These are phyloP conservation scores for Bucorvus abyssinicus DNA, from an alignment of 2,797 vertebrate species.

Conservation along the genomic window DNA sequence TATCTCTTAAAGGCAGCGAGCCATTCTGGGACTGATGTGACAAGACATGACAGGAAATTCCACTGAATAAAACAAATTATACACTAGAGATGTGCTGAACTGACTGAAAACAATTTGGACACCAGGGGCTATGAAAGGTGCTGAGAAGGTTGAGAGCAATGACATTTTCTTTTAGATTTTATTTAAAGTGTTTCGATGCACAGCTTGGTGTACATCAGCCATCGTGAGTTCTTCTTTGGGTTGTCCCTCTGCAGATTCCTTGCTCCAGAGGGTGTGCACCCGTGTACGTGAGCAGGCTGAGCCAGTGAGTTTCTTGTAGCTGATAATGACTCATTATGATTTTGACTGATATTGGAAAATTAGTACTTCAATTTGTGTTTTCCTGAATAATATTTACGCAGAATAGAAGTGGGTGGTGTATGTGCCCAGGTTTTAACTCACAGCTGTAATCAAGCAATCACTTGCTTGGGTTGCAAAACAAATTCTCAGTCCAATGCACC, in stretches of 20 bases:
- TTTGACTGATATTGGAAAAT: not conserved
- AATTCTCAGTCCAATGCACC: not conserved
- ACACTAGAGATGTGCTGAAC: slow-evolving; percentile 64
- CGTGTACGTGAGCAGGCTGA: not conserved
- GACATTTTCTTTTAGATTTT: slow-evolving; percentile 20
- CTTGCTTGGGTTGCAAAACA: not conserved
- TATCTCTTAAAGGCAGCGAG: slow-evolving; percentile 53
- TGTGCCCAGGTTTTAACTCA: not conserved
- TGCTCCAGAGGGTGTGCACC: not conserved
- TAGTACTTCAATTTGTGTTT: not conserved
- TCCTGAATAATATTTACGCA: not conserved
- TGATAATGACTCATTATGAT: not conserved
- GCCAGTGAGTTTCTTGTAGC: not conserved
- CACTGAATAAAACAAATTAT: slow-evolving; percentile 70
- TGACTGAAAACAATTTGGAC: slow-evolving; percentile 58
- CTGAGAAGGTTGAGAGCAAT: slow-evolving; percentile 46
- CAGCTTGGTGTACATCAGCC: not conserved
- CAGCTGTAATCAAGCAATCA: not conserved
- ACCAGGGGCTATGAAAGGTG: slow-evolving; percentile 45
- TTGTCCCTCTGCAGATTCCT: not conserved
- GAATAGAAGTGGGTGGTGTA: not conserved
- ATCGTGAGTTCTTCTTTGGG: not conserved
- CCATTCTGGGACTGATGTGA: slow-evolving; percentile 48
- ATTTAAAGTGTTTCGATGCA: not conserved
- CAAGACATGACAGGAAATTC: slow-evolving; percentile 65